These are phyloP conservation scores for Larimichthys crocea DNA, from an alignment of 2,113 vertebrate species.

Conservation along the genomic window DNA sequence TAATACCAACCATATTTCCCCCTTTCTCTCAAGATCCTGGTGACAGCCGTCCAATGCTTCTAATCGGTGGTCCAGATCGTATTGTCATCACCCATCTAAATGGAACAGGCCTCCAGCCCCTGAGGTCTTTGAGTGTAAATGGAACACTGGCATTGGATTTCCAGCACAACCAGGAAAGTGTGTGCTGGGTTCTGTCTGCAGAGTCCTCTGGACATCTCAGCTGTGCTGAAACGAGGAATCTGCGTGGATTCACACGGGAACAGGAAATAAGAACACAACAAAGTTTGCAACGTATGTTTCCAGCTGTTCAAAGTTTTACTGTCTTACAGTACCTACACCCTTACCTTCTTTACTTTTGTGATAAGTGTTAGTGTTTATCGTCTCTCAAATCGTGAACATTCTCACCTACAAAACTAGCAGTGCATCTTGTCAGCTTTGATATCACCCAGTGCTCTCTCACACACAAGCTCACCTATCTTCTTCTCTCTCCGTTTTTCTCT, in stretches of 20 bases:
- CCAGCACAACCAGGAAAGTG: slow-evolving; percentile 86
- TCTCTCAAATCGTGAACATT: slow-evolving; percentile 1
- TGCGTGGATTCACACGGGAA: slow-evolving; percentile 85
- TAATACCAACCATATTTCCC: neutral
- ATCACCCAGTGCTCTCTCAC: neutral
- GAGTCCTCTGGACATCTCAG: slow-evolving; percentile 88
- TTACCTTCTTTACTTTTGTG: neutral
- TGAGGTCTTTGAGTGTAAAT: slow-evolving; percentile 83
- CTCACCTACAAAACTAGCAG: neutral
- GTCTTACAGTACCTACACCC: neutral
- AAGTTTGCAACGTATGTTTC: slow-evolving; percentile 89
- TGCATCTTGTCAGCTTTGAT: neutral
- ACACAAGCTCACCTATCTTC: neutral
- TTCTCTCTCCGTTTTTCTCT: neutral
- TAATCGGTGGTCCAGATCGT: slow-evolving; percentile 87
- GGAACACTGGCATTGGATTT: slow-evolving; percentile 89
- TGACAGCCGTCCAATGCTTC: slow-evolving; percentile 89
- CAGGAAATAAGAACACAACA: slow-evolving; percentile 86
- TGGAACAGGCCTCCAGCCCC: slow-evolving; percentile 86
- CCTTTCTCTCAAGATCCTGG: slow-evolving; percentile 84
- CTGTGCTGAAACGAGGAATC: slow-evolving; percentile 86
- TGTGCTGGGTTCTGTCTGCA: slow-evolving; percentile 92
- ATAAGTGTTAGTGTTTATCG: slow-evolving; percentile 1
- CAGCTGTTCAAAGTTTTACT: neutral
- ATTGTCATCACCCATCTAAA: slow-evolving; percentile 89